A percentile compares a stretch with the other conserved stretches of the same genome.
Conservation (phyloP, 1,140 invertebrate species). For the Drosophila eugracilis region DNA sequence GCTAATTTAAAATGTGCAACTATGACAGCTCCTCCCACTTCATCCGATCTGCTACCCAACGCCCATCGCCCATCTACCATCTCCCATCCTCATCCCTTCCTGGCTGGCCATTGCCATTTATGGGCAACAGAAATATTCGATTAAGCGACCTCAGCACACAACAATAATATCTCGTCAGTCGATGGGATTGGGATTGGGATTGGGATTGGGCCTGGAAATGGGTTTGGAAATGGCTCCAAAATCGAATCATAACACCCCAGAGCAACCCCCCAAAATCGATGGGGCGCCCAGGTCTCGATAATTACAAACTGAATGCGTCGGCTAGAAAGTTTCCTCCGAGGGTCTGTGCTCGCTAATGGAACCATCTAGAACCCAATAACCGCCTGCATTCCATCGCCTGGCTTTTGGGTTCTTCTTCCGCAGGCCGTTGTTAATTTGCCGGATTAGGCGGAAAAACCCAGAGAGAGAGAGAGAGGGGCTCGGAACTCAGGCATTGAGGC, state of each 20-base stretch:
- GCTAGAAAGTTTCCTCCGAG: conserved; percentile 12
- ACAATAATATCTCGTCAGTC: conserved; percentile 1
- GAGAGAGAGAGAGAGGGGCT: too few species aligned
- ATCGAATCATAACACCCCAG: conserved; percentile 38
- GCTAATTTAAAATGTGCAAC: conserved; percentile 83
- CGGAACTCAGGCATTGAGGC: neutral
- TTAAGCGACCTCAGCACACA: conserved; percentile 61
- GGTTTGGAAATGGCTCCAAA: conserved; percentile 32
- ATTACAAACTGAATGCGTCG: conserved; percentile 21
- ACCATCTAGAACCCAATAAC: neutral
- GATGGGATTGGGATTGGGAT: neutral
- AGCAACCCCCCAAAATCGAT: neutral
- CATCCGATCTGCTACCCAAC: neutral
- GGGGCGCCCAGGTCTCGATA: conserved; percentile 3
- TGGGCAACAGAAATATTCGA: conserved; percentile 80
- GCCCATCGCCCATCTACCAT: too few species aligned
- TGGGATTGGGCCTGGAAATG: too few species aligned
- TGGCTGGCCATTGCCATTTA: conserved; percentile 60
- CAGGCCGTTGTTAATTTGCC: conserved; percentile 25
- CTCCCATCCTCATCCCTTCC: neutral
- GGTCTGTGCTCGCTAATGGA: neutral
- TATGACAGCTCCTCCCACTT: conserved; percentile 44
- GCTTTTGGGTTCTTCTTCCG: neutral
- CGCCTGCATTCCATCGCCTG: neutral
- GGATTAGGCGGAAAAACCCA: conserved; percentile 16